phyloP scores from a whole-genome alignment of 2,113 vertebrate species.

The Jaculus jaculus region DNA sequence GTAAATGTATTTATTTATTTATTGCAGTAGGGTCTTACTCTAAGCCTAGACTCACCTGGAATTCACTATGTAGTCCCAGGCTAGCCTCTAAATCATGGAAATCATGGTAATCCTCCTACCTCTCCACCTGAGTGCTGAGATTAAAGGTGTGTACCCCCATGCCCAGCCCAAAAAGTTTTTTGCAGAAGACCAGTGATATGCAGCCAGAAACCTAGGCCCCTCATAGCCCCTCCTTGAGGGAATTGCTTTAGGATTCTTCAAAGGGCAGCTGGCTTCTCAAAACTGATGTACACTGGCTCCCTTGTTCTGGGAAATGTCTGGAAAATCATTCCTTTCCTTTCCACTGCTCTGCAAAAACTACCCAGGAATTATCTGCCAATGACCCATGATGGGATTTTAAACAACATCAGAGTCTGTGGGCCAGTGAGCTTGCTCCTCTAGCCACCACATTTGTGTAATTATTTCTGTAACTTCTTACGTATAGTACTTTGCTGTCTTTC shows the following conservation, averaged over 20 bases:
- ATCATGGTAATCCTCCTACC: no score
- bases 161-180: neutral
- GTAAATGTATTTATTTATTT: no score
- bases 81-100: no score
- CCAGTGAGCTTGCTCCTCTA: neutral
- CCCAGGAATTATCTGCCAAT: neutral
- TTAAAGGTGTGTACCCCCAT: no score
- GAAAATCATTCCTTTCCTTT: neutral
- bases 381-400: neutral
- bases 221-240: neutral
- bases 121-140: no score
- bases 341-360: neutral
- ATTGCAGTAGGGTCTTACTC: no score
- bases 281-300: no score
- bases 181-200: neutral
- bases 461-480: no score
- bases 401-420: neutral
- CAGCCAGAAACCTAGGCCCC: neutral
- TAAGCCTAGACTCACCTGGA: no score
- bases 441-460: fast-evolving
- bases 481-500: no score
- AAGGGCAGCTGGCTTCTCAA: neutral
- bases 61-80: no score
- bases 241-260: neutral
- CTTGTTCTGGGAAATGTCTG: neutral